Percentiles rank a stretch among this genome's conserved stretches.
phyloP scores from a whole-genome alignment of 2,113 vertebrate genomes.

The Hipposideros armiger region DNA sequence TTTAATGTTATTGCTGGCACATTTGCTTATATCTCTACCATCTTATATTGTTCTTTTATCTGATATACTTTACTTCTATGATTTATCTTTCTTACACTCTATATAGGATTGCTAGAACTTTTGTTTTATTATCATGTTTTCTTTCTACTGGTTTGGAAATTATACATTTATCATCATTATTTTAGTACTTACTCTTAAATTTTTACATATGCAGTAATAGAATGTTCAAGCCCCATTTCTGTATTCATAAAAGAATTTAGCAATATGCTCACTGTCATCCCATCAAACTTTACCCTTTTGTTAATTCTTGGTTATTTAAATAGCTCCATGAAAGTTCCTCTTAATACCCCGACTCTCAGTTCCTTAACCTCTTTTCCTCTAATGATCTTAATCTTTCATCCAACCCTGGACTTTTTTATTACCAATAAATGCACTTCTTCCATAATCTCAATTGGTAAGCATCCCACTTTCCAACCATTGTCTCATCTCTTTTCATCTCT shows the following conservation, averaged over 20 bases:
- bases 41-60: neutral
- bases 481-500: neutral
- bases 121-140: neutral
- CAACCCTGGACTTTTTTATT: neutral
- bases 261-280: neutral
- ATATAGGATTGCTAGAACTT: neutral
- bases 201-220: neutral
- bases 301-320: neutral
- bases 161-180: neutral
- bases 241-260: neutral
- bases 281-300: neutral
- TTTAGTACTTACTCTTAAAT: neutral
- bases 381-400: neutral
- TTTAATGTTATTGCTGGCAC: neutral
- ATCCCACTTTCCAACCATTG: neutral
- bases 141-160: neutral
- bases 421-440: neutral
- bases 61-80: neutral
- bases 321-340: neutral
- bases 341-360: neutral
- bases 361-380: neutral
- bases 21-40: neutral
- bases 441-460: neutral
- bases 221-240: neutral
- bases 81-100: neutral